Percentiles rank a stretch among this genome's conserved stretches.
These are phyloP conservation scores for Caenorhabditis sinica DNA, from an alignment of 2,888 invertebrate species.

Conservation along the genomic window DNA sequence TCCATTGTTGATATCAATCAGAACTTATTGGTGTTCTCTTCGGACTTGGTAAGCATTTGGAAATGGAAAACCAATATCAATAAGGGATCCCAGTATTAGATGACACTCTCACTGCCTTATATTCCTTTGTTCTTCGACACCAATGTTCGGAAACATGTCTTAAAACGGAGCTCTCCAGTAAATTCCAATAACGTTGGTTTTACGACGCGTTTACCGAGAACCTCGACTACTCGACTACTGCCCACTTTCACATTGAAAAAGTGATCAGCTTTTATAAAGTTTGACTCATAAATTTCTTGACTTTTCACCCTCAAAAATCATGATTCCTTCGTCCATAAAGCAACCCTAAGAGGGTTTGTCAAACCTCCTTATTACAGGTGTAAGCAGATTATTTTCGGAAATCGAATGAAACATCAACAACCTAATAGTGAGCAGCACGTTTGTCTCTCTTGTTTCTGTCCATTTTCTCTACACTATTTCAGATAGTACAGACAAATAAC, in stretches of 20 bases:
- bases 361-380: no score
- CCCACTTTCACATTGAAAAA: no score
- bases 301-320: no score
- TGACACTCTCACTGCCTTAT: slow-evolving; percentile 43
- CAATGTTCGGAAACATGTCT: slow-evolving; percentile 19
- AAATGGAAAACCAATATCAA: no score
- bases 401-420: slow-evolving; percentile 25
- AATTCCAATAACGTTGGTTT: slow-evolving; percentile 11
- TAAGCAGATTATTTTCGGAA: not conserved
- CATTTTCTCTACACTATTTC: not conserved
- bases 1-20: not conserved
- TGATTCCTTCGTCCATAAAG: no score
- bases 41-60: slow-evolving; percentile 36
- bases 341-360: no score
- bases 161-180: not conserved
- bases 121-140: slow-evolving; percentile 24
- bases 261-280: no score
- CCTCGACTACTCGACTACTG: no score
- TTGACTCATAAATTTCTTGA: no score
- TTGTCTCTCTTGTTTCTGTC: no score
- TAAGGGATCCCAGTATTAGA: slow-evolving; percentile 4
- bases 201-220: no score
- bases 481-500: no score
- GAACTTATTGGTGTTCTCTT: slow-evolving; percentile 20
- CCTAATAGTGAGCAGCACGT: not conserved